Conservation (phyloP, 2,888 invertebrate genomes). For the Mayetiola destructor region DNA sequence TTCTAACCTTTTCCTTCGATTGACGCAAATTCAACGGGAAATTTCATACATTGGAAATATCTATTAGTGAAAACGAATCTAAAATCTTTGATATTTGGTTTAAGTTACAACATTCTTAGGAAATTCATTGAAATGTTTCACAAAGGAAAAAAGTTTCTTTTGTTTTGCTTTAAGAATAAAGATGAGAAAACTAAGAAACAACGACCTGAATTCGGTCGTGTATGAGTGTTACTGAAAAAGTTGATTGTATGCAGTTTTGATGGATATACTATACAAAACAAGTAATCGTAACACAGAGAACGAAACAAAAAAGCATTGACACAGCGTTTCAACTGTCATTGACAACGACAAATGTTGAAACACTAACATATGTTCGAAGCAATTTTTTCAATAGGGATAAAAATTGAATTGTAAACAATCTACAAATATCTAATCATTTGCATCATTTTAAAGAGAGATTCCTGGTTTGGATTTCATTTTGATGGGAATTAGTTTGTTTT, state of each 20-base stretch:
- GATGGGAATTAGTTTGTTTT: no score
- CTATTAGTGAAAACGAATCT: not conserved
- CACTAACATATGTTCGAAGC: not conserved
- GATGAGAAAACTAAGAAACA: slow-evolving; percentile 10
- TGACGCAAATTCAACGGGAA: not conserved
- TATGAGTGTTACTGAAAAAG: slow-evolving; percentile 10
- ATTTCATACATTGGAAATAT: not conserved
- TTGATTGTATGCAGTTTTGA: slow-evolving; percentile 10
- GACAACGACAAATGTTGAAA: not conserved
- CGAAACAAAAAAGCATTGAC: not conserved
- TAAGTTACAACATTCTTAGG: no score
- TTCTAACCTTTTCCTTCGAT: slow-evolving; percentile 1
- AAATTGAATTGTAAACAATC: no score
- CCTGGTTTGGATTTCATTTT: no score
- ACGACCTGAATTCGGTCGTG: slow-evolving; percentile 8
- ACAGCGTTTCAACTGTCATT: slow-evolving; percentile 4
- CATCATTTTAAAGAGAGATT: no score
- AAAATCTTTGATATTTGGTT: not conserved
- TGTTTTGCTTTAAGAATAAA: no score
- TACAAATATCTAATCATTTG: no score
- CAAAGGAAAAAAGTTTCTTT: no score
- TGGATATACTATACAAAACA: not conserved
- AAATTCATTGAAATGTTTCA: no score
- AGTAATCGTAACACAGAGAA: not conserved
- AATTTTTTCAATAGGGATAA: not conserved